These are phyloP conservation scores for Pelagia noctiluca DNA, from an alignment of 30 jellyfish, hydroid and myxozoan species.

Conservation along the genomic window DNA sequence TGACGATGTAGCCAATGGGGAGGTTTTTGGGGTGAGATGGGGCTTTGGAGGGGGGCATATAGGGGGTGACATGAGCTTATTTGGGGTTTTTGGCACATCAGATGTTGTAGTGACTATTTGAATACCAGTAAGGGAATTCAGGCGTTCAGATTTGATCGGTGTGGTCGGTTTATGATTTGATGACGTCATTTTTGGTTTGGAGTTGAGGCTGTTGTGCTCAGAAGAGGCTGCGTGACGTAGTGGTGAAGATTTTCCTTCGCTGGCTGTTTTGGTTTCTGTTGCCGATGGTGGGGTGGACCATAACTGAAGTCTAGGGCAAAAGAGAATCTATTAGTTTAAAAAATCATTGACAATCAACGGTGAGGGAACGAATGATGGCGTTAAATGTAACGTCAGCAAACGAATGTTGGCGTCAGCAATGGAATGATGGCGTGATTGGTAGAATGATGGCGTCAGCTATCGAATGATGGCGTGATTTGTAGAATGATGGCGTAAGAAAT, in stretches of 20 bases:
- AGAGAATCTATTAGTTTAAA: too few relatives aligned
- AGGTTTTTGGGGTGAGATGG: conserved; percentile 27
- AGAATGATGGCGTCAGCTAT: too few relatives aligned
- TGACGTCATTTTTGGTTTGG: conserved; percentile 1
- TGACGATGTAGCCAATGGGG: conserved; percentile 4
- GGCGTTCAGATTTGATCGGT: conserved; percentile 12
- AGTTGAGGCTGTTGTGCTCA: not conserved
- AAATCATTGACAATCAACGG: too few relatives aligned
- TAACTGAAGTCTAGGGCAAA: not conserved
- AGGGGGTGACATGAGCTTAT: conserved; percentile 62
- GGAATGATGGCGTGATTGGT: too few relatives aligned
- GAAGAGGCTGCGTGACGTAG: not conserved
- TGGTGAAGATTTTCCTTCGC: conserved; percentile 1
- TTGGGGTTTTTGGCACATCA: not conserved
- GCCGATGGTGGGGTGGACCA: not conserved
- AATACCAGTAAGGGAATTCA: conserved; percentile 39
- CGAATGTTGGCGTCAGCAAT: too few relatives aligned
- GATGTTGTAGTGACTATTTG: conserved; percentile 32
- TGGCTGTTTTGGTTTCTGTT: not conserved
- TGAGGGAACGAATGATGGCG: too few relatives aligned
- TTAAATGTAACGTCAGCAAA: too few relatives aligned
- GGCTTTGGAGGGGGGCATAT: conserved; percentile 61
- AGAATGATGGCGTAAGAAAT: too few relatives aligned
- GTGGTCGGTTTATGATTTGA: not conserved
- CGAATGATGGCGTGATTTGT: too few relatives aligned